Percentiles rank a stretch among this genome's conserved stretches.
Conservation (phyloP, 1,140 invertebrate genomes). For the Heliothis subflexa region DNA sequence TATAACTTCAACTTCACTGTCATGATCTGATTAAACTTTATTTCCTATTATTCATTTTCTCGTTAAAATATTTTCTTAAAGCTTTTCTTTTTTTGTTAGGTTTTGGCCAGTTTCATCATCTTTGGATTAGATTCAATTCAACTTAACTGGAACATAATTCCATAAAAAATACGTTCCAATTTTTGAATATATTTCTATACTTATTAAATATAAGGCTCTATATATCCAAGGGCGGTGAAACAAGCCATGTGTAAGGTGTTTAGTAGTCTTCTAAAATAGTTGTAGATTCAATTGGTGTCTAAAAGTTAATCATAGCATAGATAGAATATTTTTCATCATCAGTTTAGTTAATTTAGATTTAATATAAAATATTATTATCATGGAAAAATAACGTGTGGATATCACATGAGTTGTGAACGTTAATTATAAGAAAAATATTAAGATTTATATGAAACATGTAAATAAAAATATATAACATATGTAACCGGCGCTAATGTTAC, state of each 20-base stretch:
- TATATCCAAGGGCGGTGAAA: too few relatives aligned
- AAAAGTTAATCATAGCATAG: conserved; percentile 1
- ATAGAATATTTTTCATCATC: conserved; percentile 47
- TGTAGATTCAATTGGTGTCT: conserved; percentile 41
- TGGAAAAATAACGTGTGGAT: conserved; percentile 13
- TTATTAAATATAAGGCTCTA: too few relatives aligned
- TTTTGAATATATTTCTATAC: too few relatives aligned
- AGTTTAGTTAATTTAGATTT: conserved; percentile 31
- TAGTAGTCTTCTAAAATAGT: conserved; percentile 2
- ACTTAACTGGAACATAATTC: too few relatives aligned
- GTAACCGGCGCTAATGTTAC: conserved; percentile 83
- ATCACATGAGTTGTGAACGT: conserved; percentile 44
- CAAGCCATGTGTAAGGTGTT: background rate
- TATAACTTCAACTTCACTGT: conserved; percentile 44
- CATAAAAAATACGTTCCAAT: too few relatives aligned
- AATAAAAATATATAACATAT: conserved; percentile 52
- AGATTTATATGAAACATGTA: conserved; percentile 48
- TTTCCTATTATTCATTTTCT: conserved; percentile 28
- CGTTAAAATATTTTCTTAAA: conserved; percentile 2
- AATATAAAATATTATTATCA: conserved; percentile 1
- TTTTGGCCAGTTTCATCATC: background rate
- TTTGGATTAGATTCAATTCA: background rate
- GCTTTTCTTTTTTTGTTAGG: conserved; percentile 1
- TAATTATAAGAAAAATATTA: conserved; percentile 27
- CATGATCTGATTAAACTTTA: conserved; percentile 53